Base-by-base conservation (phyloP, 2,888 invertebrate genomes). In the Cerastis leucographa region DNA sequence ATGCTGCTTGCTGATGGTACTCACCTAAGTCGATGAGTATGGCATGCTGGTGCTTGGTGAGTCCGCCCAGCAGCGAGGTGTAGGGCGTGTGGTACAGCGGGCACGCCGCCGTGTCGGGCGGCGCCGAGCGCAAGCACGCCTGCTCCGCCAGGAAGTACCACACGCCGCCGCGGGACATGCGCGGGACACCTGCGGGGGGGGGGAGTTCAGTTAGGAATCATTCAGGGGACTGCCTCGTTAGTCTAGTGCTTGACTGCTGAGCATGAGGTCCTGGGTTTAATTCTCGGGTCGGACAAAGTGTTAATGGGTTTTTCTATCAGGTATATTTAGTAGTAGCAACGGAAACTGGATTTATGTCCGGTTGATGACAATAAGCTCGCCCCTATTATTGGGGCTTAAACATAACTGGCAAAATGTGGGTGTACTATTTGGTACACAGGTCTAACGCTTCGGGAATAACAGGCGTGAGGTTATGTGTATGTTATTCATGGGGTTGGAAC, bases 1-100 rank as follows among this genome's bases (percentile, higher is more conserved):
- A 17, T 17, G 56, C 2, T 59, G 29, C 17, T 17, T n/a, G 56
- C 17, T 59, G 25, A 25, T 56, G 1, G 59, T 35, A 61, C 94
- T 94, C 90, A 97, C 98, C 99, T 83, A 99, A 96, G 94, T 99
- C 99, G 74, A 99, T 99, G 65, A 99, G 97, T 88, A 99, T 99
- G 1, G 99, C 99, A 93, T 99, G 99, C 92, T 99, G 99, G 90
- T 99, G 99, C 42, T 99, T 98, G 0, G 99, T 99, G 22, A 99
- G 97, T 82, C 99, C 98, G 61, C 98, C 98, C 40, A 99, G 95
- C 8, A 99, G 96, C 0, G 98, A 97, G 59, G 98, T 97, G 92
- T 99, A 99, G 0, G 98, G 97, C 7, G 98, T 97, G 92, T 98
- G 97, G 93, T 98, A 98, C 89, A 98, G 97, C 0, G 98, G 98